These are phyloP conservation scores for Argyresthia albistria DNA, from an alignment of 2,888 invertebrate species.

Conservation along the genomic window DNA sequence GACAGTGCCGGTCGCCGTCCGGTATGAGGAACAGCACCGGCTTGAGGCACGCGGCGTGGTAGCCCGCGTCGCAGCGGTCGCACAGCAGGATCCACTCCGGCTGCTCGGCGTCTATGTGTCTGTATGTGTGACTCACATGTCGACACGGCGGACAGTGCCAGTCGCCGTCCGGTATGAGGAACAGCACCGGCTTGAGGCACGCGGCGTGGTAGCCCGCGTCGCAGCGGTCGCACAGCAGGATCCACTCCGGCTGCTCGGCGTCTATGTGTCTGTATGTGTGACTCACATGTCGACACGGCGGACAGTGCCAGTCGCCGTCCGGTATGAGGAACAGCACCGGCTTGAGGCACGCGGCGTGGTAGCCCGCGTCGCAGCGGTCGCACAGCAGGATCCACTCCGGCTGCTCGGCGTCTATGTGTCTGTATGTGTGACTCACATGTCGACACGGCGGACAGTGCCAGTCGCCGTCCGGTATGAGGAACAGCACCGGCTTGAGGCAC, in stretches of 20 bases:
- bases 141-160: conserved; percentile 99
- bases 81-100: conserved; percentile 98
- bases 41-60: conserved; percentile 95
- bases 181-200: conserved; percentile 92
- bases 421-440: conserved; percentile 80
- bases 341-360: conserved; percentile 95
- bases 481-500: conserved; percentile 92
- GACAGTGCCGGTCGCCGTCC: conserved; percentile 98
- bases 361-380: conserved; percentile 96
- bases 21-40: conserved; percentile 95
- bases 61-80: conserved; percentile 96
- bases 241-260: conserved; percentile 97
- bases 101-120: conserved; percentile 92
- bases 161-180: conserved; percentile 96
- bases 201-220: conserved; percentile 98
- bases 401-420: conserved; percentile 76
- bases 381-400: conserved; percentile 98
- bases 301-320: conserved; percentile 98
- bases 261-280: conserved; percentile 28
- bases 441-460: conserved; percentile 99
- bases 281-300: conserved; percentile 95
- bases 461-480: conserved; percentile 96
- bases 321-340: conserved; percentile 95
- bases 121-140: conserved; percentile 85
- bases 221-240: conserved; percentile 95